Percentiles rank a stretch among this genome's conserved stretches.
These are phyloP conservation scores for Holotrichia oblita DNA, from an alignment of 1,140 invertebrate species.

Conservation along the genomic window DNA sequence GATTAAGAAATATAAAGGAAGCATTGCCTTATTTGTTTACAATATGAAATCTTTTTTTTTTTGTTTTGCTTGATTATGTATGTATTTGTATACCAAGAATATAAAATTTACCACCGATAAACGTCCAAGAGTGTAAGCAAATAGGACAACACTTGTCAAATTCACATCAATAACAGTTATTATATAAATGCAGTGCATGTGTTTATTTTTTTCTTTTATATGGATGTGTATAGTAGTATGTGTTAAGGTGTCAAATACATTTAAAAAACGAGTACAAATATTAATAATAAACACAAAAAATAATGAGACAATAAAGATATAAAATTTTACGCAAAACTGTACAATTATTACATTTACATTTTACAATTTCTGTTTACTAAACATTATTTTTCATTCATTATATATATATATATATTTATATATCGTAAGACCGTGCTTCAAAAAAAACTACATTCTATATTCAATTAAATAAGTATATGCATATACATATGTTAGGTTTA, in stretches of 20 bases:
- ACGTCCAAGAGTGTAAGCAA: slow-evolving; percentile 39
- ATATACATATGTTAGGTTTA: slow-evolving; percentile 31
- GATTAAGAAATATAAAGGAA: slow-evolving; percentile 35
- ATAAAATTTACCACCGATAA: background rate
- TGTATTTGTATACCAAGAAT: background rate
- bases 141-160: slow-evolving; percentile 38
- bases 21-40: slow-evolving; percentile 32
- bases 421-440: slow-evolving; percentile 37
- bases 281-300: slow-evolving; percentile 33
- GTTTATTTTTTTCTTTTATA: slow-evolving; percentile 26
- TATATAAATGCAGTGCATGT: slow-evolving; percentile 39
- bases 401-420: slow-evolving; percentile 42
- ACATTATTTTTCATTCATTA: slow-evolving; percentile 29
- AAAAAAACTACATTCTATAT: slow-evolving; percentile 37
- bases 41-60: too few relatives aligned
- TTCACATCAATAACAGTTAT: slow-evolving; percentile 37
- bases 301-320: slow-evolving; percentile 19
- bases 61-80: background rate
- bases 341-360: slow-evolving; percentile 42
- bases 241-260: slow-evolving; percentile 33
- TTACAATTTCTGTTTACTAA: slow-evolving; percentile 40
- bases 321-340: slow-evolving; percentile 40
- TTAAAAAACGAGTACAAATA: slow-evolving; percentile 27
- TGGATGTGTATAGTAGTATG: slow-evolving; percentile 31
- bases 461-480: slow-evolving; percentile 36